A percentile compares a stretch with the other conserved stretches of the same genome.
These are phyloP conservation scores for Bubo scandiacus DNA, from an alignment of 2,113 vertebrate species.

Conservation along the genomic window DNA sequence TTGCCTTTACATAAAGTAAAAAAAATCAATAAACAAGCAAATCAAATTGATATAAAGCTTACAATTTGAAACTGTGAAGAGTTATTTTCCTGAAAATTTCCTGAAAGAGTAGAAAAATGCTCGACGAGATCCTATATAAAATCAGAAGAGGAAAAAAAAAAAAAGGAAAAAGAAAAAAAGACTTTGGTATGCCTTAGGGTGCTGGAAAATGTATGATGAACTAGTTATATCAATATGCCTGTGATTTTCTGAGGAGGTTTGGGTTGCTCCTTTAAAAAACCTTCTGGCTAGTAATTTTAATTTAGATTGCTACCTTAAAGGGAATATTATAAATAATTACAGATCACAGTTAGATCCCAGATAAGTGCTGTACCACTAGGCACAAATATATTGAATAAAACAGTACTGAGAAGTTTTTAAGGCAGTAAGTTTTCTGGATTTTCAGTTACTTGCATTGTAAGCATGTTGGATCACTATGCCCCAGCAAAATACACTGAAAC, in stretches of 20 bases:
- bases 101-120: background rate
- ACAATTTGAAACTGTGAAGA: background rate
- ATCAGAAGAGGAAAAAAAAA: background rate
- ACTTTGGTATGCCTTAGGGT: background rate
- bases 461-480: background rate
- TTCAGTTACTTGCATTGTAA: background rate
- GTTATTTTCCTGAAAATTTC: background rate
- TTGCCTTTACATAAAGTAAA: background rate
- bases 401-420: background rate
- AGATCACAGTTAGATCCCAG: conserved; percentile 44
- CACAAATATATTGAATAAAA: conserved; percentile 32
- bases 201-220: conserved; percentile 16
- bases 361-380: conserved; percentile 31
- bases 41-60: background rate
- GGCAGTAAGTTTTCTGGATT: background rate
- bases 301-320: conserved; percentile 60
- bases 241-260: conserved; percentile 30
- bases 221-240: conserved; percentile 38
- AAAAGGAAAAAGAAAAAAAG: background rate
- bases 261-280: conserved; percentile 15
- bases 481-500: background rate
- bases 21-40: background rate
- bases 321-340: conserved; percentile 65
- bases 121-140: background rate
- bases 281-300: conserved; percentile 58